Base-by-base conservation (phyloP, 2,888 invertebrate species). In the Holacanthella duospinosa region DNA sequence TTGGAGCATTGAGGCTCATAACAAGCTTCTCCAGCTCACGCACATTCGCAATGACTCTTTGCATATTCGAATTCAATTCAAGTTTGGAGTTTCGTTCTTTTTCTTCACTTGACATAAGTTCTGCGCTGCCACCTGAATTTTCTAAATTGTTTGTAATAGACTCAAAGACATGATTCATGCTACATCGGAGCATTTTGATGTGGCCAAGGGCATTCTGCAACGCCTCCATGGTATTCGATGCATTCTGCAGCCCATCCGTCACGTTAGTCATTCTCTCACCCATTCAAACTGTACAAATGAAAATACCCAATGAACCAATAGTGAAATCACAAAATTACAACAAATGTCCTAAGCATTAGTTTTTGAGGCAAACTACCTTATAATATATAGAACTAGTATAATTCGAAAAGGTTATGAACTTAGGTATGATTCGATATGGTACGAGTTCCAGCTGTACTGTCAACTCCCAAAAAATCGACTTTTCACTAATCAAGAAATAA, bases 1-100 rank as follows among this genome's bases (percentile, higher is more conserved):
- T 85, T 1, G 89, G 89, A 67, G 87, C 84, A 60, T 85, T 86
- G 28, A 87, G 75, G 29, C 82, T 83, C 68, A 83, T 85, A 0
- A 87, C 85, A 0, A 87, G 81, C 74, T 86, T 86, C 75, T 93
- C 93, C 21, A 92, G 84, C 76, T 92, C 92, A 71, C 92, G 90
- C 0, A 92, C 88, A 63, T 85, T 86, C 66, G 86, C 86, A 19
- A 93, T 80, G 43, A 88, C 82, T 71, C 89, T 89, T 76, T 93
- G 92, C 36, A 93, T 64, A 28, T 57, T 59, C 1, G 60, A 43
- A 16, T 61, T 58, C 2, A 71, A 56, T 27, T 67, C 61, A n/a
- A 61, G 25, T 25, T 63, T 62, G 28, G 63, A 63, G 2, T 62
- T 48, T 57, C 64, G 64, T 43, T 71, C 71, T 43, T 67, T 61